Evolutionary conservation across 2,888 invertebrate species (phyloP).

Genomic region (Copidosoma aretas): DNA sequence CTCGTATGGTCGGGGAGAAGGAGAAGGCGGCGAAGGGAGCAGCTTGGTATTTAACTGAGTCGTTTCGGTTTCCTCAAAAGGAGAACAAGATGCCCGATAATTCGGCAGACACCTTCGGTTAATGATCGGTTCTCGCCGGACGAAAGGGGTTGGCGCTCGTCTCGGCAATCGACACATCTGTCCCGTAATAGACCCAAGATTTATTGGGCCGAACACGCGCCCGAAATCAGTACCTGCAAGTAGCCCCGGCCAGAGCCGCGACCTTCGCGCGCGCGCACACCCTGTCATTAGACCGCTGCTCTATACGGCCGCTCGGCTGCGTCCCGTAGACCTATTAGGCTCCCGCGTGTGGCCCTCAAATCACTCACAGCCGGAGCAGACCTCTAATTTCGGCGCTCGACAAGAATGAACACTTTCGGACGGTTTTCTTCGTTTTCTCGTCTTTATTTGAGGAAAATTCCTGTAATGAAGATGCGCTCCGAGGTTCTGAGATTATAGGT

Average conservation of each 20-base stretch:
- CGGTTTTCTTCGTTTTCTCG: background rate
- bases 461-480: too few species aligned
- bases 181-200: constrained; percentile 58
- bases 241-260: too few species aligned
- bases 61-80: constrained; percentile 25
- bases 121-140: constrained; percentile 32
- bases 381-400: background rate
- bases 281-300: constrained; percentile 34
- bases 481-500: too few species aligned
- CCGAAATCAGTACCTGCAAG: constrained; percentile 52
- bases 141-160: constrained; percentile 45
- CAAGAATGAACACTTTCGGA: background rate
- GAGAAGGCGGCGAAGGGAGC: background rate
- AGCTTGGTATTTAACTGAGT: constrained; percentile 27
- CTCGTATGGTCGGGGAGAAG: background rate
- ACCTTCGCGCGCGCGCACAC: constrained; percentile 30
- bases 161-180: constrained; percentile 58
- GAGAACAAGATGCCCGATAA: constrained; percentile 7
- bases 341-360: constrained; percentile 28
- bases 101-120: constrained; percentile 26
- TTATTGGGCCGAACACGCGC: constrained; percentile 56
- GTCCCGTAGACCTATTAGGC: constrained; percentile 28
- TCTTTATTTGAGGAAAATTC: background rate
- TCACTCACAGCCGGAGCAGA: background rate
- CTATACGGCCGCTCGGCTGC: too few species aligned